Evolutionary conservation across 1,140 invertebrate genomes (phyloP), one percentile per base, ranked within the genome.

Genomic region (Solenopsis fugax): DNA sequence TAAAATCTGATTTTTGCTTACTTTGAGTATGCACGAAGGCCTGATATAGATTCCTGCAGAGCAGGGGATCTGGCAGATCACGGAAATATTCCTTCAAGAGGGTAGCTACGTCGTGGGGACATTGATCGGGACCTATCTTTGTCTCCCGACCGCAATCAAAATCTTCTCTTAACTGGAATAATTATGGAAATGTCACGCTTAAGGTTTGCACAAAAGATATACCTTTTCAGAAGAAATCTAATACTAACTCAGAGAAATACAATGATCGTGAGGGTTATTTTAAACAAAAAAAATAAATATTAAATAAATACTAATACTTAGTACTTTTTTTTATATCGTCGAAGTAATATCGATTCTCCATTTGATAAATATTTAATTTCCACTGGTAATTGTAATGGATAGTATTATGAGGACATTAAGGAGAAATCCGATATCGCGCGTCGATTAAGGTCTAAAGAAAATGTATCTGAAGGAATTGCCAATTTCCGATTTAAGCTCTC

Each of bases 71-170:
- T 0, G 98, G 98, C 60, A 99, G 95, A 94, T 99, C 98, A 41
- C 98, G 96, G 88, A 99, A 97, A 95, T 98, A 99, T 93, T 99
- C 98, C 93, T 99, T 99, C 1, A 99, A 96, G 29, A 99, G 95
- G 0, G 98, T 98, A 4, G 98, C 98, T 24, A 99, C 98, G 93
- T 99, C 98, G 93, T 99, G 98, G 0, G 98, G 98, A 95, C 98
- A 98, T 87, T 97, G 97, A 60, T 98, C 97, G 6, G 97, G 96
- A 48, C 97, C 97, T 89, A 99, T 96, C 76, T 96, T 96, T 4
- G 97, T 97, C 89, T 98, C 97, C 89, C 97, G 96, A 16, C 98
- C 98, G 87, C 96, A 97, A 95, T 99, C 98, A 95, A 99, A 98
- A 75, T 98, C 98, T 94, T 99, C 98, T 60, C 98, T 96, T 85